Base-by-base conservation (phyloP, 2,888 invertebrate species). In the Drosophila testacea region DNA sequence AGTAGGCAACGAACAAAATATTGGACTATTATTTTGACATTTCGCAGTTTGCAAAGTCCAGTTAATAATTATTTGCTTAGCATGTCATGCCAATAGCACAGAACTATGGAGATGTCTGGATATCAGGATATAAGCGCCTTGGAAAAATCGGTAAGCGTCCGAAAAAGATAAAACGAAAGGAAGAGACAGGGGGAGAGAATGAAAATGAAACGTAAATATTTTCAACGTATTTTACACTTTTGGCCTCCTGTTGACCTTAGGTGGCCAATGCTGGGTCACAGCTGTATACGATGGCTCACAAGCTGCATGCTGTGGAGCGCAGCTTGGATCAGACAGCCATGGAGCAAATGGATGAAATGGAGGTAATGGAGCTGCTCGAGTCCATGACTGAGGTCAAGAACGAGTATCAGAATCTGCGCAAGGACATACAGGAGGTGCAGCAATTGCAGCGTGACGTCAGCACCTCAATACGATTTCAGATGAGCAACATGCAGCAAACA, bases 391-490 rank as follows among this genome's bases (percentile, higher is more conserved):
- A 96, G 93, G 96, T 95, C 74, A 96, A 95, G 81, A 95, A 95
- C 73, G 96, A 96, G 92, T 97, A 96, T 92, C 95, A 96, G 91
- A 95, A 96, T 88, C 93, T 97, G 60, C 94, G 96, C 38, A 95
- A 95, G 90, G 96, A 97, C 92, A 94, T 97, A 84, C 94, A 95
- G 82, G 96, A 96, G 89, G 96, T 96, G 76, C 96, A 96, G 90
- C 96, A 96, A 73, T 92, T 96, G 83, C 96, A 96, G 92, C 94
- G 95, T 78, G 96, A 97, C 93, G 94, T 96, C 81, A 96, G 96
- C 39, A 94, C 94, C 69, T 94, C 96, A n/a, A 94, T 96, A 73
- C 95, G 95, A 77, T 93, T 94, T 68, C 96, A 96, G 91, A 94
- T 96, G 88, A 88, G 89, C 65, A 85, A 83, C 66, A 93, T 96